These are phyloP conservation scores for Liopterus haemorrhoidalis DNA, from an alignment of 2,888 invertebrate genomes.

Conservation along the genomic window DNA sequence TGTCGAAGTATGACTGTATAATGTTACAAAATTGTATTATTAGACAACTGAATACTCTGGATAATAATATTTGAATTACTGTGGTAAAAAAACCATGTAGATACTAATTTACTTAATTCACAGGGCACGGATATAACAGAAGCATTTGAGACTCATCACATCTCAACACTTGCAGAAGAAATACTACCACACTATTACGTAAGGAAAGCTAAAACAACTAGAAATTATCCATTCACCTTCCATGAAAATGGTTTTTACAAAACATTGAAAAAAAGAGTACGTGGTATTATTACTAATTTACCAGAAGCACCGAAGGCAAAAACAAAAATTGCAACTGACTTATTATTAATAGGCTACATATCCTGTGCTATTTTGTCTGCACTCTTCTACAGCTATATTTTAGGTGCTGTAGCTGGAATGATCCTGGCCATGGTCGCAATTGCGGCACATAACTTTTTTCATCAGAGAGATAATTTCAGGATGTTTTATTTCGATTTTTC, in stretches of 20 bases:
- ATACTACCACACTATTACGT: conserved; percentile 62
- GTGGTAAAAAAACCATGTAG: too few species aligned
- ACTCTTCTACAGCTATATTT: conserved; percentile 41
- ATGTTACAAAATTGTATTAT: too few species aligned
- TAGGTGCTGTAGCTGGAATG: conserved; percentile 51
- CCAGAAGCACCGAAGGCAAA: conserved; percentile 41
- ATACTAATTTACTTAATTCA: too few species aligned
- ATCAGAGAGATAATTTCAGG: conserved; percentile 67
- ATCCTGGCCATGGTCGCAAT: conserved; percentile 55
- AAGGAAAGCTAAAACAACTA: conserved; percentile 54
- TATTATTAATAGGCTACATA: conserved; percentile 41
- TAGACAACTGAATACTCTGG: too few species aligned
- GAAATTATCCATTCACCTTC: conserved; percentile 69
- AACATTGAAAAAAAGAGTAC: conserved; percentile 58
- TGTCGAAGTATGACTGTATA: too few species aligned
- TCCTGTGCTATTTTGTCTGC: conserved; percentile 40
- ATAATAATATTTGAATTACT: too few species aligned
- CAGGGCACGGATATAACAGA: conserved; percentile 78
- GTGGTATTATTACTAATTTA: conserved; percentile 52
- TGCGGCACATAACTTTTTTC: conserved; percentile 71
- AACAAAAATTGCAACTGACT: conserved; percentile 45
- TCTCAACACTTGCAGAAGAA: conserved; percentile 53
- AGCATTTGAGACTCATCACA: conserved; percentile 69
- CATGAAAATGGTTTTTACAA: conserved; percentile 67
- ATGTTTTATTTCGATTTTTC: conserved; percentile 72